Evolutionary conservation across 2,888 invertebrate species (phyloP).

Genomic region (Harmothoe impar): DNA sequence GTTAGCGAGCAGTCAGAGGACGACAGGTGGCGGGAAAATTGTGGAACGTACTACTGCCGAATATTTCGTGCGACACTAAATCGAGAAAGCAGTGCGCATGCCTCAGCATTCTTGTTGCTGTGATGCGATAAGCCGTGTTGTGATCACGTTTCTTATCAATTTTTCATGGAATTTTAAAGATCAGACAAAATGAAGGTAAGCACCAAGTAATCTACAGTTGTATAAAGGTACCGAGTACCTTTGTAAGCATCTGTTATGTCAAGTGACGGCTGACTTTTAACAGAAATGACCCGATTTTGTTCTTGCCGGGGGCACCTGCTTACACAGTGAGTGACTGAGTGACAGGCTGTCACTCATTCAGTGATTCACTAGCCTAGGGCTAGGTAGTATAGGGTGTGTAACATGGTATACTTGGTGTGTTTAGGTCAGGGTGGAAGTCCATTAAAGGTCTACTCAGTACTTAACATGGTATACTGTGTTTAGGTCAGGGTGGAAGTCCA

Average conservation of each 20-base stretch:
- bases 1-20: neutral
- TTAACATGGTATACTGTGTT: too few relatives aligned
- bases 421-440: too few relatives aligned
- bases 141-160: neutral
- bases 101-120: constrained; percentile 64
- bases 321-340: neutral
- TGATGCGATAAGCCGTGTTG: constrained; percentile 4
- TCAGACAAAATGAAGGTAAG: constrained; percentile 63
- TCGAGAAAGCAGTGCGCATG: constrained; percentile 50
- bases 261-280: neutral
- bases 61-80: constrained; percentile 4
- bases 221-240: neutral
- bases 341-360: too few relatives aligned
- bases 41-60: neutral
- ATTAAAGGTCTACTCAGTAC: too few relatives aligned
- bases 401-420: too few relatives aligned
- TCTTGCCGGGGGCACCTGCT: neutral
- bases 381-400: too few relatives aligned
- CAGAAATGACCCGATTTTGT: neutral
- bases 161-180: neutral
- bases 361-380: too few relatives aligned
- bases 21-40: neutral
- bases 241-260: neutral
- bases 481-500: too few relatives aligned
- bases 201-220: neutral